Percentiles rank a stretch among this genome's conserved stretches.
These are phyloP conservation scores for Perizoma flavofasciatum DNA, from an alignment of 2,888 invertebrate genomes.

Conservation along the genomic window DNA sequence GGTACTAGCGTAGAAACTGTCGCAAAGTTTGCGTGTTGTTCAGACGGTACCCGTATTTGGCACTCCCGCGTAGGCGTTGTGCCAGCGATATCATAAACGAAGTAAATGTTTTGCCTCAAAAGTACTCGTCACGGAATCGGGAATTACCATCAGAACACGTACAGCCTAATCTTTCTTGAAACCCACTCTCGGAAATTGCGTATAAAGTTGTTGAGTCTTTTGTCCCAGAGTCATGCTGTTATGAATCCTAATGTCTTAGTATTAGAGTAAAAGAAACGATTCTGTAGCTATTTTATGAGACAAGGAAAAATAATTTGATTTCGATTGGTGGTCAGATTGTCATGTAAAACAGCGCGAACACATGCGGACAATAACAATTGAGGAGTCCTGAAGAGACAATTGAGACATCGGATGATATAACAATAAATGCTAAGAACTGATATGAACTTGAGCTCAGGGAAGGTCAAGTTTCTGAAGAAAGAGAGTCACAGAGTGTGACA, in stretches of 20 bases:
- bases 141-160: constrained; percentile 40
- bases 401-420: constrained; percentile 32
- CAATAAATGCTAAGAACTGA: constrained; percentile 29
- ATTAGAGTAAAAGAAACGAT: no score
- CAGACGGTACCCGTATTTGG: constrained; percentile 50
- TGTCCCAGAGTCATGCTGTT: constrained; percentile 1
- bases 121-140: constrained; percentile 45
- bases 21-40: constrained; percentile 43
- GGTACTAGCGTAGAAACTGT: constrained; percentile 35
- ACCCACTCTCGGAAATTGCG: constrained; percentile 19
- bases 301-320: constrained; percentile 12
- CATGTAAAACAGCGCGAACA: constrained; percentile 28
- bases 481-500: no score
- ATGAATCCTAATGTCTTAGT: constrained; percentile 6
- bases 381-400: constrained; percentile 33
- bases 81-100: constrained; percentile 49
- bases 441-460: constrained; percentile 35
- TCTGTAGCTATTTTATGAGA: no score
- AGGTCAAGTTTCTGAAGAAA: constrained; percentile 19
- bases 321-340: constrained; percentile 27
- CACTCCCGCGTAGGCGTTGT: constrained; percentile 53
- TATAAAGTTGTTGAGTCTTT: constrained; percentile 4
- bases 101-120: constrained; percentile 43
- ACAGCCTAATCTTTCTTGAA: constrained; percentile 28
- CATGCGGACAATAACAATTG: constrained; percentile 29